A percentile compares a stretch with the other conserved stretches of the same genome.
Evolutionary conservation across 2,113 vertebrate genomes (phyloP).

Genomic region (Tragelaphus imberbis): DNA sequence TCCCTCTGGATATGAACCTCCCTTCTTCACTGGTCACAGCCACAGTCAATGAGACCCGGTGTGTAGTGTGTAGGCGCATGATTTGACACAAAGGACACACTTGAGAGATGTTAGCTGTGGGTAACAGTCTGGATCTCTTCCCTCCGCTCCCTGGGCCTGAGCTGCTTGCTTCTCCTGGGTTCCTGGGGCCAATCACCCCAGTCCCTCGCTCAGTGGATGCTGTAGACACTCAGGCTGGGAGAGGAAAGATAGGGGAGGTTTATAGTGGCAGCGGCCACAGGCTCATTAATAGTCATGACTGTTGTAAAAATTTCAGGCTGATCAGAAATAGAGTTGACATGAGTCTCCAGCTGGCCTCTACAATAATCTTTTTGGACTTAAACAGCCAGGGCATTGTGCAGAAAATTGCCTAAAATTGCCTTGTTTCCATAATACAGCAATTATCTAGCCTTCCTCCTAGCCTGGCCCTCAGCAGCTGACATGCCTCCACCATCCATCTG

Average conservation of each 20-base stretch:
- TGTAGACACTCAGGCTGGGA: not conserved
- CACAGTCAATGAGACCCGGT: not conserved
- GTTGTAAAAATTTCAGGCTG: conserved; percentile 60
- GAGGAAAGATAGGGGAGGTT: not conserved
- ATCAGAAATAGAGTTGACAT: conserved; percentile 62
- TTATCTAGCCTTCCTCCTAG: conserved; percentile 31
- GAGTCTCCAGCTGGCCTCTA: conserved; percentile 38
- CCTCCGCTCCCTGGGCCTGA: not conserved
- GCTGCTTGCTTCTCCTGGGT: not conserved
- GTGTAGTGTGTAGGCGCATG: not conserved
- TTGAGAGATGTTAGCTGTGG: too few species aligned
- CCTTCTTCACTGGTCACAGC: not conserved
- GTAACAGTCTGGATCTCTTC: not conserved
- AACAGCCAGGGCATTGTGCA: conserved; percentile 52
- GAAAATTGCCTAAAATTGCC: conserved; percentile 65
- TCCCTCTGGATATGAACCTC: not conserved
- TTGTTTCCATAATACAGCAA: conserved; percentile 48
- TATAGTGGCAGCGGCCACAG: not conserved
- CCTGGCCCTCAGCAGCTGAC: not conserved
- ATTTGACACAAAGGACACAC: not conserved
- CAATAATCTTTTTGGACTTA: conserved; percentile 59
- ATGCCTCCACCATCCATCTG: not conserved
- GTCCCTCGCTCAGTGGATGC: rapidly evolving
- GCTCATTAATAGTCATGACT: not conserved
- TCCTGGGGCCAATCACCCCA: not conserved